Evolutionary conservation across 1,140 invertebrate species (phyloP), one percentile per base, ranked within the genome.

Genomic region (Trinorchestia longiramus): DNA sequence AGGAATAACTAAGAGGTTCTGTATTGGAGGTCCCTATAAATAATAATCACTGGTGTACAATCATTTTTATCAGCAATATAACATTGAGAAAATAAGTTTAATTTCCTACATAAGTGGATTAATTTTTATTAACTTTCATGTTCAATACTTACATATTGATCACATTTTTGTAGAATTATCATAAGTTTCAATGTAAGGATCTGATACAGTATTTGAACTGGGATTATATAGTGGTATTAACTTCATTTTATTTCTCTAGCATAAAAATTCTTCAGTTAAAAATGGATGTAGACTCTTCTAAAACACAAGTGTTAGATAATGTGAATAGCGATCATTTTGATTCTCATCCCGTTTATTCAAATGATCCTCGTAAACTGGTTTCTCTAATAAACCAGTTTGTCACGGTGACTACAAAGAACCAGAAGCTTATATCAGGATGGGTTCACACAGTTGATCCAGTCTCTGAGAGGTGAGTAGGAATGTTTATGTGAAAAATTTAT

Each of bases 271-370:
- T 19, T 36, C 36, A 53, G 6, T 36, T 19, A 77, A 36, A 77
- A 77, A 77, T 77, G 8, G 28, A 77, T 77, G 28, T 23, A 77
- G 36, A 77, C 28, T 19, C 15, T 77, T 77, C 62, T 23, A 19
- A 77, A 36, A 15, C 28, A 36, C 62, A 77, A 77, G 15, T 28
- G 3, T 77, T 41, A 42, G 43, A 42, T 8, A 90, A 43, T 42
- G 41, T 90, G 41, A 90, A 43, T 17, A 90, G 4, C 47, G 19
- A 53, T 42, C 17, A 15, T 28, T 90, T 42, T 90, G 88, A 90
- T 90, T 90, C 88, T 42, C 88, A 90, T 43, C 88, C 88, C 42
- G 88, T 90, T 41, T 90, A 42, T 43, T 90, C 88, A 42, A 90
- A 90, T 90, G 88, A 90, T 43, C 88, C 88, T 90, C 88, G 88